Percentiles rank a stretch among this genome's conserved stretches.
Conservation (phyloP, 1,140 invertebrate species). For the Vanessa atalanta region DNA sequence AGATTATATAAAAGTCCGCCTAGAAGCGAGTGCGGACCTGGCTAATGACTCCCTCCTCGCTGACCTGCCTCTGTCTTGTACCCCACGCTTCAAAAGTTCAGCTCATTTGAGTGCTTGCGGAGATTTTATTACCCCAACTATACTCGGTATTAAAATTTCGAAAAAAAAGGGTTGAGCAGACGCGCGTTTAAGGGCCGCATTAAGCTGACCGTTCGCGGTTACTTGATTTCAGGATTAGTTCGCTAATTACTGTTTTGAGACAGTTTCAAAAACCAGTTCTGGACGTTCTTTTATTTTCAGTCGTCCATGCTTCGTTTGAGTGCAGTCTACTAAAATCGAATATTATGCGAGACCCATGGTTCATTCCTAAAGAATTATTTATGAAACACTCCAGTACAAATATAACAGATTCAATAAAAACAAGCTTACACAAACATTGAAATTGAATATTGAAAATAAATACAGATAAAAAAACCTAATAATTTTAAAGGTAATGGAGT, state of each 20-base stretch:
- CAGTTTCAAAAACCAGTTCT: slow-evolving; percentile 65
- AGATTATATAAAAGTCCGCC: slow-evolving; percentile 6
- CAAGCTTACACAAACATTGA: slow-evolving; percentile 1
- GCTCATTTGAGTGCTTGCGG: slow-evolving; percentile 78
- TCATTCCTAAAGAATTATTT: slow-evolving; percentile 22
- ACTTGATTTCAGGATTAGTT: slow-evolving; percentile 72
- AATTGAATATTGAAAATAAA: slow-evolving; percentile 19
- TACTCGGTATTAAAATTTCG: slow-evolving; percentile 75
- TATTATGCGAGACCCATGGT: background rate
- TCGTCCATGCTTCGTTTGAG: slow-evolving; percentile 31
- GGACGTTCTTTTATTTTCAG: slow-evolving; percentile 42
- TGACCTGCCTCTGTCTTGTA: slow-evolving; percentile 78
- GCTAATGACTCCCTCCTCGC: slow-evolving; percentile 67
- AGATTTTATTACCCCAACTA: slow-evolving; percentile 80
- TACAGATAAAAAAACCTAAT: slow-evolving; percentile 21
- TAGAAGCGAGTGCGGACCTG: slow-evolving; percentile 56
- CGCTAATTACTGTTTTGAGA: slow-evolving; percentile 73
- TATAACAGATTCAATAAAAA: background rate
- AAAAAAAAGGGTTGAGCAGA: slow-evolving; percentile 75
- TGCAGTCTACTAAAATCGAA: slow-evolving; percentile 27
- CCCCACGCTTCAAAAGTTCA: slow-evolving; percentile 79
- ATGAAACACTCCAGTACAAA: slow-evolving; percentile 3
- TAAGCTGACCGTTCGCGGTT: slow-evolving; percentile 75
- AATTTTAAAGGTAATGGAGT: slow-evolving; percentile 19
- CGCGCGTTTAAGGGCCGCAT: slow-evolving; percentile 69